A percentile compares a stretch with the other conserved stretches of the same genome.
These are phyloP conservation scores for Dreissena polymorpha DNA, from an alignment of 1,140 invertebrate species.

Conservation along the genomic window DNA sequence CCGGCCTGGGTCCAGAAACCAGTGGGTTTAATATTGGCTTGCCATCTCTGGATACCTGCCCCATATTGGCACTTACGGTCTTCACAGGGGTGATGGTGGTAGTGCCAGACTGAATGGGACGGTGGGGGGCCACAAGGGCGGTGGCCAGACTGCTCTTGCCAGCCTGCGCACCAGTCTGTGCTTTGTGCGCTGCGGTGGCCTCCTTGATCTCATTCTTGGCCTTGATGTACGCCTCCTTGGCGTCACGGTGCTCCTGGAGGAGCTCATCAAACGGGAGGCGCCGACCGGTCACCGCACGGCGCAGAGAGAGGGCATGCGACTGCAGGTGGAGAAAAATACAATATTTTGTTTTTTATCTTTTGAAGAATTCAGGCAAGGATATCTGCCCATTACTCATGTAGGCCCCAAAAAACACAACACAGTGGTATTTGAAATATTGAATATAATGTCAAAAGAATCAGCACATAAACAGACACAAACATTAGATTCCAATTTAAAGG, in stretches of 20 bases:
- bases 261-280: conserved; percentile 90
- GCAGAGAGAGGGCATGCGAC: conserved; percentile 88
- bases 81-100: conserved; percentile 22
- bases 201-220: conserved; percentile 69
- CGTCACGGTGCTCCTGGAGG: conserved; percentile 87
- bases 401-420: too few relatives aligned
- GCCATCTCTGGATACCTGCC: conserved; percentile 33
- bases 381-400: too few relatives aligned
- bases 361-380: too few relatives aligned
- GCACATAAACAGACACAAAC: too few relatives aligned
- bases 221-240: conserved; percentile 75
- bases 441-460: too few relatives aligned
- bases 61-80: conserved; percentile 32
- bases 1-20: conserved; percentile 19
- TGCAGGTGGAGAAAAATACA: conserved; percentile 67
- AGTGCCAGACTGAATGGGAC: conserved; percentile 15
- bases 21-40: conserved; percentile 26
- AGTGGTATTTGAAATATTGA: too few relatives aligned
- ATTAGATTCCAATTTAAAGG: too few relatives aligned
- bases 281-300: conserved; percentile 87
- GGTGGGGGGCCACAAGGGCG: conserved; percentile 13
- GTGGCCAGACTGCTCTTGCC: conserved; percentile 30
- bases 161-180: conserved; percentile 21
- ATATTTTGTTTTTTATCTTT: conserved; percentile 1
- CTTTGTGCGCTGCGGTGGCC: conserved; percentile 54